phyloP scores from a whole-genome alignment of 2,888 invertebrate species.

The Synergus laeviventris region DNA sequence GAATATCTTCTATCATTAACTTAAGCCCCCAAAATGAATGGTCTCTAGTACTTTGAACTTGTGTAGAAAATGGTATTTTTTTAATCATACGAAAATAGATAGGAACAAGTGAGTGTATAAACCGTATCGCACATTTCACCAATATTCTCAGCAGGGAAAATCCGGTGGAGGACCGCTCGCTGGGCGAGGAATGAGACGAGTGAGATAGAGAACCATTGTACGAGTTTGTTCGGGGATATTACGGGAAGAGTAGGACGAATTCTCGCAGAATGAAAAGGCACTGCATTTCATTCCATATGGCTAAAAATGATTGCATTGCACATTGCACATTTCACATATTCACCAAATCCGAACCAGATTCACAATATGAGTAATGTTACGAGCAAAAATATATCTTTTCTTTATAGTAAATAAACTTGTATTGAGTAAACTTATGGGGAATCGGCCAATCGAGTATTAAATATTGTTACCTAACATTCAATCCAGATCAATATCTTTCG shows the following conservation, averaged over 20 bases:
- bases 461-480: too few relatives aligned
- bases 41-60: not conserved
- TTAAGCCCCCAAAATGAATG: not conserved
- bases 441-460: too few relatives aligned
- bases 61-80: not conserved
- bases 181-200: slow-evolving; percentile 41
- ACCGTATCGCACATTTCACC: slow-evolving; percentile 41
- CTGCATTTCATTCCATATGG: slow-evolving; percentile 49
- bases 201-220: slow-evolving; percentile 44
- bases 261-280: slow-evolving; percentile 51
- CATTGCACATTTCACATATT: slow-evolving; percentile 6
- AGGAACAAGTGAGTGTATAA: slow-evolving; percentile 33
- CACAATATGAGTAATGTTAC: slow-evolving; percentile 1
- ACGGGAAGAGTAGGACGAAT: slow-evolving; percentile 50
- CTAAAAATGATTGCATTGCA: slow-evolving; percentile 31
- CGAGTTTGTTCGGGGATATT: slow-evolving; percentile 52
- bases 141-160: slow-evolving; percentile 43
- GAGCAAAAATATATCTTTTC: not conserved
- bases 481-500: not conserved
- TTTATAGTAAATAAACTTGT: not conserved
- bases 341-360: slow-evolving; percentile 3
- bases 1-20: not conserved
- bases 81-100: slow-evolving; percentile 2
- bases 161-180: slow-evolving; percentile 39
- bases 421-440: not conserved